phyloP scores from a whole-genome alignment of 2,797 vertebrate genomes.

The Rhodeus uyekii region DNA sequence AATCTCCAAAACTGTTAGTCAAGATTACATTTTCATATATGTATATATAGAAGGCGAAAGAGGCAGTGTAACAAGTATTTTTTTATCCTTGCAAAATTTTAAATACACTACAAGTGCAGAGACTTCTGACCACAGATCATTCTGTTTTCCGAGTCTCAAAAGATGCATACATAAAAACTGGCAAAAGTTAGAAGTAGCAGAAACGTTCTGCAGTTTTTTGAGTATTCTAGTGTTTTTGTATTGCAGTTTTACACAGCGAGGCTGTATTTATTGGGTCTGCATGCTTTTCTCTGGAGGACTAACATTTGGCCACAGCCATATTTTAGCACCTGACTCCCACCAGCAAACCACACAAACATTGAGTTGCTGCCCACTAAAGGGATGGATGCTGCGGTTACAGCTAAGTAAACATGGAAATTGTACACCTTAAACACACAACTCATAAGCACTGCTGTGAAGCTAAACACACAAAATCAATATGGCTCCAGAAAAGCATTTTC shows the following conservation, averaged over 20 bases:
- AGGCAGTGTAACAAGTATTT: too few species aligned
- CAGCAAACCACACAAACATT: constrained; percentile 20
- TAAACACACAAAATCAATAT: constrained; percentile 65
- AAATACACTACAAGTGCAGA: background rate
- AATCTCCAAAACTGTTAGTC: background rate
- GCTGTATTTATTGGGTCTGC: background rate
- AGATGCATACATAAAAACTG: background rate
- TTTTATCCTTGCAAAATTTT: background rate
- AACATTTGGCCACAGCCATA: constrained; percentile 5
- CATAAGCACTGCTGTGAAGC: background rate
- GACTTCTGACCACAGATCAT: background rate
- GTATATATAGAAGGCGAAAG: too few species aligned
- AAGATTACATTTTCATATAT: background rate
- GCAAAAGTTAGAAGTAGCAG: background rate
- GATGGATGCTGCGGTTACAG: constrained; percentile 54
- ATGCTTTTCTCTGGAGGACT: background rate
- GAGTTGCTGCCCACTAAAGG: constrained; percentile 42
- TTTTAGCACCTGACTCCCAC: constrained; percentile 37
- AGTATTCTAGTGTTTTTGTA: background rate
- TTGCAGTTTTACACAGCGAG: background rate
- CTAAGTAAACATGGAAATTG: constrained; percentile 51
- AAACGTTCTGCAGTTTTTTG: background rate
- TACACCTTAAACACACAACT: constrained; percentile 47
- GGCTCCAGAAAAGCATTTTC: constrained; percentile 53
- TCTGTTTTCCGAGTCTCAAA: background rate